Evolutionary conservation across 37 sponge, comb jelly and placozoan genomes (phyloP), one percentile per base, ranked within the genome.

Genomic region (Aphrocallistes beatrix): DNA sequence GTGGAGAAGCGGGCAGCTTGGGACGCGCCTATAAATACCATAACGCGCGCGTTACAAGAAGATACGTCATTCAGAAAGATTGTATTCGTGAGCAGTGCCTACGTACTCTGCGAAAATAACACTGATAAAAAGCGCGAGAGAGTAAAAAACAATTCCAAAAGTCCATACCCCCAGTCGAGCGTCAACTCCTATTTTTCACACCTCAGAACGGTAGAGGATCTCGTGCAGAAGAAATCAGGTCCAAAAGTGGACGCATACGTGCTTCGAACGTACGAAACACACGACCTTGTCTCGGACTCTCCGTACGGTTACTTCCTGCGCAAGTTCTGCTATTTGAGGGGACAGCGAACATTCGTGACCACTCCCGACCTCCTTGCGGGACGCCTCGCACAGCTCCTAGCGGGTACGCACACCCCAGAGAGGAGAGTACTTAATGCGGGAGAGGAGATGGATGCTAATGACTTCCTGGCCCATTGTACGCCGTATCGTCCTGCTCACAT

Each of bases 121-220:
- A 60, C n/a, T 25, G 10, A 6, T 42, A 42, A 6, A 42, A 60
- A 60, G 34, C 3, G 32, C 34, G n/a, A 19, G 3, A 6, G 3
- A 13, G 75, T 25, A 25, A 30, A 6, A 3, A 21, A 3, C 21
- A 3, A 3, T 13, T 6, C 75, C 3, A 60, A 32, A 13, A 32
- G 28, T 60, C n/a, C n/a, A n/a, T n/a, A n/a, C n/a, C n/a, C n/a
- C n/a, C n/a, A n/a, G n/a, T n/a, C n/a, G n/a, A 60, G 75, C n/a
- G 75, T 60, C 6, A 60, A 60, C n/a, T 8, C 10, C 34, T 60
- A 60, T 13, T 60, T 60, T 28, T 60, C 34, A 60, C 34, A 60
- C 75, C 75, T 60, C 75, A 60, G 75, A 60, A 25, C 75, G 3
- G 75, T 60, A 3, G 75, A 60, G 75, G n/a, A 60, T 28, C 75